Evolutionary conservation across 2,888 invertebrate species (phyloP), one percentile per base, ranked within the genome.

Genomic region (Galerucella calmariensis): DNA sequence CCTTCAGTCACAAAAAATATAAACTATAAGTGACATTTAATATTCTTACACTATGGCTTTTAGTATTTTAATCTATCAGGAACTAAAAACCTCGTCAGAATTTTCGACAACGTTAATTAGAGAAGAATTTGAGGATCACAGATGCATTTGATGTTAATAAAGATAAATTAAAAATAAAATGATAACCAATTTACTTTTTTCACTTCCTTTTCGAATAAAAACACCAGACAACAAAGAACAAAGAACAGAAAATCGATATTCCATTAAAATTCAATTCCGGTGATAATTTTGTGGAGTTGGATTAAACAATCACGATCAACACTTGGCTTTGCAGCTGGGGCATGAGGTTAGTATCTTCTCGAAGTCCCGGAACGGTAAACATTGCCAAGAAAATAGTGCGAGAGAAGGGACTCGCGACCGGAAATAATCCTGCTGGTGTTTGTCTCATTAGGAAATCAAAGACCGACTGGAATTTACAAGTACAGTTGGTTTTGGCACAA

Each of bases 371-470:
- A 81, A 79, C 79, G 79, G 82, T 79, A 81, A 81, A 82, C 81
- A 81, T 79, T 80, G 82, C 81, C 82, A 82, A 79, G 81, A 80
- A 82, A 82, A 82, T 76, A 79, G 78, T 68, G 72, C 76, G 72
- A 75, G 67, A 78, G 79, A 1, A 63, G 77, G 20, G 80, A 78
- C 74, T 78, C 81, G 79, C 79, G 81, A 83, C 82, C 83, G 83
- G 84, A 84, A 85, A 82, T 82, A 82, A 82, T 83, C 81, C 81
- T 78, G 82, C 76, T 81, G 81, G 80, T 84, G 82, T 84, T 84
- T 84, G 85, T 85, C 84, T 85, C 84, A 85, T 85, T 85, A 85
- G 81, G 82, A 83, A 85, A 84, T 85, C 85, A 85, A 85, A 85
- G 84, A 84, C 82, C 83, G 82, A 80, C 78, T 81, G 81, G 80